Evolutionary conservation across 2,113 vertebrate genomes (phyloP).

Genomic region (Channa maculata): DNA sequence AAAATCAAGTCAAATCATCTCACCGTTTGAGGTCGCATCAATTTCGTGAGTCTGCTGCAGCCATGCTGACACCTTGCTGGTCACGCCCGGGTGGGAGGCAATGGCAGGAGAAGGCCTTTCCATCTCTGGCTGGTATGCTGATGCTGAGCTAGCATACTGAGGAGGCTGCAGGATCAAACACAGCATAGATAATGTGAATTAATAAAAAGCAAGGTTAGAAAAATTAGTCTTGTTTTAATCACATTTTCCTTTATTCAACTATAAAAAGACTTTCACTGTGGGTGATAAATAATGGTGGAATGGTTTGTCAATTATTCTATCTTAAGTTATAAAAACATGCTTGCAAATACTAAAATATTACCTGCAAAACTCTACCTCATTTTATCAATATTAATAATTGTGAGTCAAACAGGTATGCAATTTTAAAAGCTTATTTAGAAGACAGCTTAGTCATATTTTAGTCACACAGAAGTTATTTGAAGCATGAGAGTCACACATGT

Average conservation of each 20-base stretch:
- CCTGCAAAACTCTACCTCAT: too few relatives aligned
- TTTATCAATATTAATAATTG: too few relatives aligned
- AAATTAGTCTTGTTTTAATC: too few relatives aligned
- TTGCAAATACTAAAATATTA: too few relatives aligned
- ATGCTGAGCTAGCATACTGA: constrained; percentile 67
- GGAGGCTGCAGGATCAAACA: constrained; percentile 34
- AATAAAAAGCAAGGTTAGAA: too few relatives aligned
- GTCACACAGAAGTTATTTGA: too few relatives aligned
- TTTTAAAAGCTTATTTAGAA: too few relatives aligned
- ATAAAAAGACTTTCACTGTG: background rate
- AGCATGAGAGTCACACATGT: too few relatives aligned
- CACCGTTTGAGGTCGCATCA: constrained; percentile 89
- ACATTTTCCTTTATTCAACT: background rate
- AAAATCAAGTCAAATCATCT: background rate
- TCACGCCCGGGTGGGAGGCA: constrained; percentile 49
- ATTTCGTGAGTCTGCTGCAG: constrained; percentile 89
- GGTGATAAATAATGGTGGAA: background rate
- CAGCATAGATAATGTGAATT: background rate
- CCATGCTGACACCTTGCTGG: constrained; percentile 89
- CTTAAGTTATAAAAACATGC: too few relatives aligned
- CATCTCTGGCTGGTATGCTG: constrained; percentile 42
- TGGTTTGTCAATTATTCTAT: too few relatives aligned
- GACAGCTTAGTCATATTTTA: too few relatives aligned
- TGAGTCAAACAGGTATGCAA: too few relatives aligned
- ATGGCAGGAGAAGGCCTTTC: constrained; percentile 22